Base-by-base conservation (phyloP, 2,797 vertebrate genomes). In the Nyctalus aviator region DNA sequence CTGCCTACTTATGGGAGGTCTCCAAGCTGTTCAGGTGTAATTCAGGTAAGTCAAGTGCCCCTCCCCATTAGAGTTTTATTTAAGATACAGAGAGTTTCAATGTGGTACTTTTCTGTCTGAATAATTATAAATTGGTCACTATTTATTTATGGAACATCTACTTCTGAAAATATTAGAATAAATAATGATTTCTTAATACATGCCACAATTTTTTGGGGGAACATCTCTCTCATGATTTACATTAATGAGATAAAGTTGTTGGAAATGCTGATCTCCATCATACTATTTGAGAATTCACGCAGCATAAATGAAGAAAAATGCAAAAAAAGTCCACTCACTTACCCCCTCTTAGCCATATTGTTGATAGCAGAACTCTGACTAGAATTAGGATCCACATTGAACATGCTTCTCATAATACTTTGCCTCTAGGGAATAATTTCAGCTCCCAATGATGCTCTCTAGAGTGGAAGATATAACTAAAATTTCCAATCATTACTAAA, bases 1-100 rank as follows among this genome's bases (percentile, higher is more conserved):
- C 72, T 96, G 64, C 41, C 77, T 97, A 23, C 96, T 73, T 88
- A 41, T 53, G 35, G 35, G 96, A 97, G 23, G 79, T 93, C 86
- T 62, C 94, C 75, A 97, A 94, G 90, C 68, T 97, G 46, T 92
- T 97, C 30, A 93, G 0, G 0, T 94, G 66, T 94, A 97, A 94
- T 90, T 94, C 81, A 96, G 7, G 5, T 59, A 88, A 94, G 44
- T 93, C 93, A 97, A 97, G 55, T 84, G 48, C 57, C 78, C 53
- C 2, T 20, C 3, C 5, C 92, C 87, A 72, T 78, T 69, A 50
- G 25, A 96, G 37, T 87, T 81, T 32, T 92, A 94, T 68, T 90
- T 92, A 96, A 94, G 15, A 89, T 87, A n/a, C 27, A 50, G n/a
- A 17, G 0, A 93, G 73, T 68, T 35, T 95, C 30, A 73, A 62